phyloP scores from a whole-genome alignment of 2,797 vertebrate genomes.

The Melanotaenia nigrans region DNA sequence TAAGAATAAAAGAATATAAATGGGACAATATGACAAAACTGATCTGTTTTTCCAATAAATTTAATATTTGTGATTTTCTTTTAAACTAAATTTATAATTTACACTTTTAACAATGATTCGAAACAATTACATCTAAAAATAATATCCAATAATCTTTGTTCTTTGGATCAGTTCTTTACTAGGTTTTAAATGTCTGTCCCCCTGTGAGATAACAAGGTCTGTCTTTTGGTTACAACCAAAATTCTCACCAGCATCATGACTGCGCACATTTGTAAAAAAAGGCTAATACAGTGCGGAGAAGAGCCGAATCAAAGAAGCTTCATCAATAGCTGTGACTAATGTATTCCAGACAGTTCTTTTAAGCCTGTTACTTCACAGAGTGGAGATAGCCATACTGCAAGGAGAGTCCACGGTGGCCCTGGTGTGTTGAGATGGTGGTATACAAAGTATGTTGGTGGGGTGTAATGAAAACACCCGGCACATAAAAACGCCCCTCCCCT shows the following conservation, averaged over 20 bases:
- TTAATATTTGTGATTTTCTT: background rate
- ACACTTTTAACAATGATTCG: background rate
- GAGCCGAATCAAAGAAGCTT: conserved; percentile 69
- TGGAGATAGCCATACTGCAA: conserved; percentile 45
- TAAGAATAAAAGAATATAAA: background rate
- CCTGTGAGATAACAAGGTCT: conserved; percentile 39
- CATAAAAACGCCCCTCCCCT: conserved; percentile 43
- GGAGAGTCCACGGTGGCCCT: conserved; percentile 44
- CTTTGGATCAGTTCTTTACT: background rate
- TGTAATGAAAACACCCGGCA: conserved; percentile 61
- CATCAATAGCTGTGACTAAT: conserved; percentile 82
- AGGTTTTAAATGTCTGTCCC: conserved; percentile 42
- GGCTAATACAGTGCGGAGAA: conserved; percentile 50
- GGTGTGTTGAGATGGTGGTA: conserved; percentile 61
- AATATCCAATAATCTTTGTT: background rate
- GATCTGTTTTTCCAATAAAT: background rate
- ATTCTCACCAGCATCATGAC: conserved; percentile 54
- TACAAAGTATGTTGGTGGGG: conserved; percentile 61
- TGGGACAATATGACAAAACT: conserved; percentile 21
- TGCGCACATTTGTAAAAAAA: conserved; percentile 40
- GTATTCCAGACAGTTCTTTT: conserved; percentile 75
- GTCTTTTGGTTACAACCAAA: conserved; percentile 51
- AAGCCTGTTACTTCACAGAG: conserved; percentile 66
- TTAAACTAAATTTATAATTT: background rate
- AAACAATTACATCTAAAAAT: background rate